Base-by-base conservation (phyloP, 2,113 vertebrate genomes). In the Pomatostomus ruficeps region DNA sequence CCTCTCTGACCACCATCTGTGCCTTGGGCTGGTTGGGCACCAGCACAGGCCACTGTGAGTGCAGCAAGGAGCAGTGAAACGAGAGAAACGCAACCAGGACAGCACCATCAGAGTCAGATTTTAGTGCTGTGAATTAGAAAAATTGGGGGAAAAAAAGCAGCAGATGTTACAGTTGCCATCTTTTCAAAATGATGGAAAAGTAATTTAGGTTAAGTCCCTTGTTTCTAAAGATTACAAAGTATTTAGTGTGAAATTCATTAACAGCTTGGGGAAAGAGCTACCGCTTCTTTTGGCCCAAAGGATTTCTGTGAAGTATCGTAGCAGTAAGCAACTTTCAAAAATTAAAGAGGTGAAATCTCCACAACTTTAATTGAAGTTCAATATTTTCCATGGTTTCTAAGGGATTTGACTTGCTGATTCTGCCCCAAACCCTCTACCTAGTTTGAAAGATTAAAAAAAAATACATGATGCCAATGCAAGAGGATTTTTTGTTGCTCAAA, bases 231-330 rank as follows among this genome's bases (percentile, higher is more conserved):
- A 76, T 82, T 85, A 72, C 51, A 22, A 62, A 76, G 78, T 85
- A 51, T 85, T 93, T 88, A 91, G 74, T 43, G 68, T 93, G 88
- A 91, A 95, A 79, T 85, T 95, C 66, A 82, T 95, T 85, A 94
- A 73, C 33, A 82, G 74, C 57, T 75, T 42, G 58, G 62, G 66
- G 78, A 93, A 92, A 68, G 7, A 62, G 66, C 45, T 93, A 76
- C 49, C 21, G 36, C 13, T 71, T 63, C 35, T 91, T 62, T 42
- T 45, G 85, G 23, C 74, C 77, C 84, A 76, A 76, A 92, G 81
- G 70, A 72, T 88, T 92, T 89, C 35, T 65, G 19, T 7, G 5
- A 78, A 82, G 61, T 76, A 85, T 24, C 22, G 10, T 66, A 90
- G 40, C 45, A 85, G 82, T 83, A 97, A 97, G 82, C 74, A 96